Evolutionary conservation across 2,888 invertebrate species (phyloP), one percentile per base, ranked within the genome.

Genomic region (Limnephilus rhombicus): DNA sequence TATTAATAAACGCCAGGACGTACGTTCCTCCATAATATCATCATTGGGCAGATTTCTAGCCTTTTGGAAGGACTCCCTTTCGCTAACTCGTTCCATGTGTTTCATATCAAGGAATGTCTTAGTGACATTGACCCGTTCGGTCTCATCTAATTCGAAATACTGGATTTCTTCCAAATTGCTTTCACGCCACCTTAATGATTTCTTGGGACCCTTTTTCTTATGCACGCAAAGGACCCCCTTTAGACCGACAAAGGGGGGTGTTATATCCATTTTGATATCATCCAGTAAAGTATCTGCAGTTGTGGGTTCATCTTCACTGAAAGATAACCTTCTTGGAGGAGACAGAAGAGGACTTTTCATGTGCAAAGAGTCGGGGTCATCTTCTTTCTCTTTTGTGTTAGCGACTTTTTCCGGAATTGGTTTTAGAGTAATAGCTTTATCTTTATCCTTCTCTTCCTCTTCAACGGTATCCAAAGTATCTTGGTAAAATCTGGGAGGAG

Each of bases 131-230:
- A 99, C 98, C 94, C 99, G 97, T 95, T 99, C 99, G 29, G 98
- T 99, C 95, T 99, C 99, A 95, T 99, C 99, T 94, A 99, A 96
- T 95, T 99, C 99, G 95, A 99, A 99, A 95, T 97, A 99, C 94
- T 98, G 97, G 92, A 98, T 96, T 94, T 98, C 97, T 94, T 98
- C 98, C 68, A 99, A 96, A 94, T 98, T 97, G 11, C 97, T 95
- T 92, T 99, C 98, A 94, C 98, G 98, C 98, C 98, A 99, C 94
- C 97, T 97, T 9, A 98, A 97, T 94, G 97, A 97, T 95, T 98
- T 98, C 95, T 98, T 98, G 5, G 98, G 98, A 4, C 98, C 98
- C 95, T 97, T 98, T 94, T 97, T 97, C 94, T 98, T 97, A 93
- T 98, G 97, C 94, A 97, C 96, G 94, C 98, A 96, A 13, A 98